phyloP scores from a whole-genome alignment of 2,888 invertebrate species.

The Drosophila pseudotalamancana region DNA sequence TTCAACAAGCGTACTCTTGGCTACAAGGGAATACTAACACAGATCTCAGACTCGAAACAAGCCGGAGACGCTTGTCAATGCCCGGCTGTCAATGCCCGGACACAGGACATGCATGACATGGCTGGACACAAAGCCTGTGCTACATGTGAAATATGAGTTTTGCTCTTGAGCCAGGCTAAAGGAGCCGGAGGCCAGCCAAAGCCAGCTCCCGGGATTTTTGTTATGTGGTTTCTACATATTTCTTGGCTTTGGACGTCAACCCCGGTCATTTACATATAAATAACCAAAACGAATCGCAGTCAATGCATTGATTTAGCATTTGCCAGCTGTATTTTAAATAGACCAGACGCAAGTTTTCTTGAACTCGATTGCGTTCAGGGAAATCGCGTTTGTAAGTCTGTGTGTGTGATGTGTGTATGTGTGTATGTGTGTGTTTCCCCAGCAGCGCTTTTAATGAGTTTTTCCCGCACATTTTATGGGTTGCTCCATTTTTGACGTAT shows the following conservation, averaged over 20 bases:
- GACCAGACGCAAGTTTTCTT: not conserved
- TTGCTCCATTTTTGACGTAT: conserved; percentile 33
- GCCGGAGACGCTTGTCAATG: conserved; percentile 38
- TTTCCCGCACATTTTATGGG: conserved; percentile 41
- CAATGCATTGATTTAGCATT: conserved; percentile 63
- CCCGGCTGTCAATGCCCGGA: conserved; percentile 52
- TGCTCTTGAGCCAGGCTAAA: conserved; percentile 10
- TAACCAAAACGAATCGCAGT: conserved; percentile 41
- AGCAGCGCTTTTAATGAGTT: conserved; percentile 52
- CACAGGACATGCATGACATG: conserved; percentile 52
- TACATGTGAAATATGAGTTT: conserved; percentile 65
- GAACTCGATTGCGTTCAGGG: conserved; percentile 47
- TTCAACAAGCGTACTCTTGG: conserved; percentile 6
- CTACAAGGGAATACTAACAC: not conserved
- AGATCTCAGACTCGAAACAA: conserved; percentile 16
- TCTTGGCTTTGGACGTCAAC: not conserved
- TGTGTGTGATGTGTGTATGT: not conserved
- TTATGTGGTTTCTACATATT: conserved; percentile 27
- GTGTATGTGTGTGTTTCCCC: conserved; percentile 8
- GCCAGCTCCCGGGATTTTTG: conserved; percentile 14
- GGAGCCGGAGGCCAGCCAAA: not conserved
- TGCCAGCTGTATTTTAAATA: conserved; percentile 41
- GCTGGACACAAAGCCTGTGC: conserved; percentile 31
- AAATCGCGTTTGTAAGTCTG: conserved; percentile 29
- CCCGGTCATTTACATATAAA: conserved; percentile 72